A percentile compares a stretch with the other conserved stretches of the same genome.
These are phyloP conservation scores for Conger conger DNA, from an alignment of 2,113 vertebrate species.

Conservation along the genomic window DNA sequence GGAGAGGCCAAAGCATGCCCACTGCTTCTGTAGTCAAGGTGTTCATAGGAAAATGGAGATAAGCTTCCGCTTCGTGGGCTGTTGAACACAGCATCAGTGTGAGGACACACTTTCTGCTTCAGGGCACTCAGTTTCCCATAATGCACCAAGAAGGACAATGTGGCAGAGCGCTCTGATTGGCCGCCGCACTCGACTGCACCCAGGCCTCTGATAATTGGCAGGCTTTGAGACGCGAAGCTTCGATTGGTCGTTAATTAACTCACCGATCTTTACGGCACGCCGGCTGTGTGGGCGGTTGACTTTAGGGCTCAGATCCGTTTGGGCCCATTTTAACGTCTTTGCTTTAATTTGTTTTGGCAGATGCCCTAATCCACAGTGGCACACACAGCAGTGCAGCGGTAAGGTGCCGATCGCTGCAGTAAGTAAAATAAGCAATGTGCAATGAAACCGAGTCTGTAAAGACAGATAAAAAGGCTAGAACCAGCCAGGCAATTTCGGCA, in stretches of 20 bases:
- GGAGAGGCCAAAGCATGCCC: not conserved
- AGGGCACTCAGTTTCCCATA: not conserved
- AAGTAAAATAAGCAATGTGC: not conserved
- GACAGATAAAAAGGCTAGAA: not conserved
- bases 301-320: not conserved
- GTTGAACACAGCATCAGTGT: not conserved
- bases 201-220: not conserved
- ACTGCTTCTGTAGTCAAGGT: not conserved
- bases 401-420: not conserved
- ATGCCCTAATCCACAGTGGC: not conserved
- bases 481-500: not conserved
- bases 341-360: not conserved
- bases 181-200: not conserved
- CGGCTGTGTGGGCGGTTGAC: not conserved
- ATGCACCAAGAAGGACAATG: not conserved
- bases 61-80: not conserved
- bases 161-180: not conserved
- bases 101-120: not conserved
- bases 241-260: not conserved
- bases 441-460: not conserved
- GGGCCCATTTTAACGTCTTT: not conserved
- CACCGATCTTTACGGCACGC: not conserved
- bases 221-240: not conserved
- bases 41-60: not conserved
- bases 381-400: not conserved